phyloP scores from a whole-genome alignment of 1,140 invertebrate species.

The Diorhabda elongata region DNA sequence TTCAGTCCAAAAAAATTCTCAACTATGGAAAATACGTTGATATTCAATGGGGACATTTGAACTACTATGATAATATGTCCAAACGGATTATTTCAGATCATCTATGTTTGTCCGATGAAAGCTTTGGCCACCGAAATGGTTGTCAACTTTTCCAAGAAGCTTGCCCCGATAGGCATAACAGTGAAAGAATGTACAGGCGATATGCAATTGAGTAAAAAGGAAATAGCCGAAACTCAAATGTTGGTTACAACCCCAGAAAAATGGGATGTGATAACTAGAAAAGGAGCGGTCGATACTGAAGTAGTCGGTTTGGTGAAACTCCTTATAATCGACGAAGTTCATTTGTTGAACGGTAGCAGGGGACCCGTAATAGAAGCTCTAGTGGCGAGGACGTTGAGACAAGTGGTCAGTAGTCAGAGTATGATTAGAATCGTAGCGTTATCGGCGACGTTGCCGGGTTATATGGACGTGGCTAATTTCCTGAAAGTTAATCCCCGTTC shows the following conservation, averaged over 20 bases:
- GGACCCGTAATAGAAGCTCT: constrained; percentile 97
- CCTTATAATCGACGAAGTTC: constrained; percentile 98
- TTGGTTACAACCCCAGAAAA: constrained; percentile 98
- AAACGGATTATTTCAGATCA: constrained; percentile 63
- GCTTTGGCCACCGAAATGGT: constrained; percentile 98
- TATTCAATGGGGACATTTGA: neutral
- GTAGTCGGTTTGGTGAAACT: constrained; percentile 87
- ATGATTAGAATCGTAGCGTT: constrained; percentile 98
- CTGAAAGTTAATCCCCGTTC: constrained; percentile 87
- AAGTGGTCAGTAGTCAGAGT: constrained; percentile 91
- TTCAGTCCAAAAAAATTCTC: too few species aligned
- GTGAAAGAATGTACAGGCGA: constrained; percentile 96
- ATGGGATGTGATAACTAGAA: constrained; percentile 98
- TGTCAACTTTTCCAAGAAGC: constrained; percentile 80
- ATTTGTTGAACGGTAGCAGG: constrained; percentile 93
- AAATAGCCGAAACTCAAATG: constrained; percentile 96
- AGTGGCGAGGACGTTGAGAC: constrained; percentile 90
- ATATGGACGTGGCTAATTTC: constrained; percentile 93
- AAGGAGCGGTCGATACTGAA: constrained; percentile 80
- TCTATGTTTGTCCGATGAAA: constrained; percentile 99
- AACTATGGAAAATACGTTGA: too few species aligned
- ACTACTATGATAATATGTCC: neutral
- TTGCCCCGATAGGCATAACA: constrained; percentile 69
- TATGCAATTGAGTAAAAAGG: constrained; percentile 93
- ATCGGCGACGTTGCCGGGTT: constrained; percentile 97